Conservation (phyloP, 2,113 vertebrate species). For the Callipepla californica region DNA sequence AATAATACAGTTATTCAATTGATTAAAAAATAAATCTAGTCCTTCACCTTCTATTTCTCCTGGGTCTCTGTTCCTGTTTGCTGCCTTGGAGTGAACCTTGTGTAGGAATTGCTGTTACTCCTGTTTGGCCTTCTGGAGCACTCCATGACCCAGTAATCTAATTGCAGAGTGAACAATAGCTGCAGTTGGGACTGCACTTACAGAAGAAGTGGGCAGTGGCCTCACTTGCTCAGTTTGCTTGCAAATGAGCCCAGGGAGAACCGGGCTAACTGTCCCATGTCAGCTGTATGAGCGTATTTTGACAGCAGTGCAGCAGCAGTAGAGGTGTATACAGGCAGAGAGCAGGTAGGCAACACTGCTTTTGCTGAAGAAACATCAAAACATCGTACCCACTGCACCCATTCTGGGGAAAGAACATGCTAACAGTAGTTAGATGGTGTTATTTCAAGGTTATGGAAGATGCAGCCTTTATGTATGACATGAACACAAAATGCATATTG, state of each 20-base stretch:
- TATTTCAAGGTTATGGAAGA: slow-evolving; percentile 15
- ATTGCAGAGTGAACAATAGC: not conserved
- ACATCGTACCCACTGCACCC: slow-evolving; percentile 24
- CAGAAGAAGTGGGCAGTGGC: not conserved
- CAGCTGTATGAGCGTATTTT: not conserved
- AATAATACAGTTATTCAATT: slow-evolving; percentile 11
- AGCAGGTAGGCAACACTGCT: not conserved
- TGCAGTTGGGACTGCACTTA: not conserved
- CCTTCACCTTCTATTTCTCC: slow-evolving; percentile 40
- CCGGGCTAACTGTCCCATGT: not conserved
- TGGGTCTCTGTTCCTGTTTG: slow-evolving; percentile 62
- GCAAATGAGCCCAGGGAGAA: not conserved
- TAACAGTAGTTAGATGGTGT: not conserved
- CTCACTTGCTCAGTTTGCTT: not conserved
- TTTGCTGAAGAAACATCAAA: not conserved
- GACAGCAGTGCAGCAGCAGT: not conserved
- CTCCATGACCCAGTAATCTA: not conserved
- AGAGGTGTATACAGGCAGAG: not conserved
- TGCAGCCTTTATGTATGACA: not conserved
- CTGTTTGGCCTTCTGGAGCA: not conserved
- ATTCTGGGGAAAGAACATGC: not conserved
- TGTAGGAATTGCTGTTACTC: slow-evolving; percentile 39
- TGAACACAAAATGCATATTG: not conserved
- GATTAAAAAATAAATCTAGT: slow-evolving; percentile 11
- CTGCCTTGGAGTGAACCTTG: slow-evolving; percentile 46